Conservation (phyloP, 2,797 vertebrate species). For the Oreortyx pictus region DNA sequence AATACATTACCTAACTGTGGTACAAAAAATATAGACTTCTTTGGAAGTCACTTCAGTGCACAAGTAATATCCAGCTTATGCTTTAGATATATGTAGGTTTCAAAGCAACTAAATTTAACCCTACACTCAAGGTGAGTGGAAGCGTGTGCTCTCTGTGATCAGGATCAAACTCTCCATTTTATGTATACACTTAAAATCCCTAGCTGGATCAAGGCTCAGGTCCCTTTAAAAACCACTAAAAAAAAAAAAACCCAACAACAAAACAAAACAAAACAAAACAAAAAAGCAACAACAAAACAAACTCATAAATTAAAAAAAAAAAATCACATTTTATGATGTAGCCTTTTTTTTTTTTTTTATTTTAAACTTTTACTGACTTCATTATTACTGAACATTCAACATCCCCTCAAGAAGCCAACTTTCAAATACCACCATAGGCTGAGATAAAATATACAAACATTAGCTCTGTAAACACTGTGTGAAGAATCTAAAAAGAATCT, state of each 20-base stretch:
- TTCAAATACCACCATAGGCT: not conserved
- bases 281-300: not conserved
- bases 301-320: not conserved
- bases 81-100: not conserved
- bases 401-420: constrained; percentile 8
- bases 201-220: not conserved
- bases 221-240: constrained; percentile 21
- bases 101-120: not conserved
- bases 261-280: not conserved
- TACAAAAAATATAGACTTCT: not conserved
- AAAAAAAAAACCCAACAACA: not conserved
- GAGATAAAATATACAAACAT: constrained; percentile 50
- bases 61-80: not conserved
- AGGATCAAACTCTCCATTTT: not conserved
- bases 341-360: constrained; percentile 44
- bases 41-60: not conserved
- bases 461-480: constrained; percentile 32
- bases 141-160: not conserved
- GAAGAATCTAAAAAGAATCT: constrained; percentile 46
- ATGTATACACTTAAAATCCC: not conserved
- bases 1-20: not conserved
- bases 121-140: not conserved
- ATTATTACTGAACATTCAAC: constrained; percentile 28
- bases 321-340: not conserved
- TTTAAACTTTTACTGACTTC: constrained; percentile 50